A percentile compares a stretch with the other conserved stretches of the same genome.
Conservation (phyloP, 2,113 vertebrate genomes). For the Nymphicus hollandicus region DNA sequence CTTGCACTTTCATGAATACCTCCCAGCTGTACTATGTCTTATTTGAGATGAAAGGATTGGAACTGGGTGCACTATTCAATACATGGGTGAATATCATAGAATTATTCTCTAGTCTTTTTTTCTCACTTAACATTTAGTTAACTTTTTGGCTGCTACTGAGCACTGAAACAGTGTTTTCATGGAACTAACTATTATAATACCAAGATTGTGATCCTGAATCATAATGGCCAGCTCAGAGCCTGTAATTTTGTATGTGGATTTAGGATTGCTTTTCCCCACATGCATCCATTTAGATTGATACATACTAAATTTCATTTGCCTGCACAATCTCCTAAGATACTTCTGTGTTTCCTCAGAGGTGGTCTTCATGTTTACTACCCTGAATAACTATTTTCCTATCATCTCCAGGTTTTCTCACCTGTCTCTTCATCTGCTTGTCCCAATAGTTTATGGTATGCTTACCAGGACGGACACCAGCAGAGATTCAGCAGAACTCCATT, state of each 20-base stretch:
- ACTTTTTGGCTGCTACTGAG: neutral
- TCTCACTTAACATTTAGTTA: neutral
- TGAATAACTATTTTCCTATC: neutral
- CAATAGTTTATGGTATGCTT: neutral
- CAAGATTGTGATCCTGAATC: neutral
- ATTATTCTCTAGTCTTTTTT: neutral
- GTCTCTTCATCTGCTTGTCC: neutral
- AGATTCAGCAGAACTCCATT: neutral
- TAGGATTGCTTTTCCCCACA: neutral
- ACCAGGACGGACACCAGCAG: neutral
- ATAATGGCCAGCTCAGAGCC: neutral
- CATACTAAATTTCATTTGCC: neutral
- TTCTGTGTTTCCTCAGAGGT: neutral
- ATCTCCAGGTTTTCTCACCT: neutral
- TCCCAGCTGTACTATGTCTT: neutral
- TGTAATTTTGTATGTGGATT: neutral
- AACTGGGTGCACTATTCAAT: neutral
- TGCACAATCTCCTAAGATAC: neutral
- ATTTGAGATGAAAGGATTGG: neutral
- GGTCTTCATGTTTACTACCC: neutral
- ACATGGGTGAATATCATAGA: neutral
- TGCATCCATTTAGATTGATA: neutral
- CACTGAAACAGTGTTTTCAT: neutral
- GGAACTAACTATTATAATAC: neutral
- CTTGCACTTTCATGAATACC: neutral